Evolutionary conservation across 2,113 vertebrate genomes (phyloP).

Genomic region (Dasypus novemcinctus): DNA sequence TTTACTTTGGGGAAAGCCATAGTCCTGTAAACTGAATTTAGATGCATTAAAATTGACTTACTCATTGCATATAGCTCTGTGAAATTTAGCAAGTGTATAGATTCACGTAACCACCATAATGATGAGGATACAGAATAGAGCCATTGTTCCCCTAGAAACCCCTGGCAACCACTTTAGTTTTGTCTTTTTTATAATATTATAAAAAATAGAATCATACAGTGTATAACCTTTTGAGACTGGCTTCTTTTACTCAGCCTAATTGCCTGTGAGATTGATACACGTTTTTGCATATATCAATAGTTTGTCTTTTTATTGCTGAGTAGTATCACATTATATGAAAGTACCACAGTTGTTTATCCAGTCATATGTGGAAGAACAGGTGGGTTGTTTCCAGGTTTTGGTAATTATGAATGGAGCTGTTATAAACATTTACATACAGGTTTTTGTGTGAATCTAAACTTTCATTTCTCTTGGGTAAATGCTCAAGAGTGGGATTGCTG

Average conservation of each 20-base stretch:
- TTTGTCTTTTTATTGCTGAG: background rate
- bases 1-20: background rate
- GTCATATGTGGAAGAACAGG: background rate
- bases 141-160: background rate
- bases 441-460: conserved; percentile 35
- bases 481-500: too few species aligned
- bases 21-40: background rate
- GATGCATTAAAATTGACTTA: background rate
- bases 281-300: background rate
- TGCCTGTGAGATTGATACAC: background rate
- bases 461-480: too few species aligned
- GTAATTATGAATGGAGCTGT: background rate
- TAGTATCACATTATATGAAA: background rate
- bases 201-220: background rate
- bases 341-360: background rate
- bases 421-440: background rate
- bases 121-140: background rate
- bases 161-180: background rate
- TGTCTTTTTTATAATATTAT: background rate
- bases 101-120: background rate
- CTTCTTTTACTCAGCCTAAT: background rate
- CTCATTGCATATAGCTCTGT: background rate
- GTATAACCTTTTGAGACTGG: background rate
- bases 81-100: background rate
- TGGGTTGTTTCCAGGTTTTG: background rate